phyloP scores from a whole-genome alignment of 2,113 vertebrate species.

The Scytalopus superciliaris region DNA sequence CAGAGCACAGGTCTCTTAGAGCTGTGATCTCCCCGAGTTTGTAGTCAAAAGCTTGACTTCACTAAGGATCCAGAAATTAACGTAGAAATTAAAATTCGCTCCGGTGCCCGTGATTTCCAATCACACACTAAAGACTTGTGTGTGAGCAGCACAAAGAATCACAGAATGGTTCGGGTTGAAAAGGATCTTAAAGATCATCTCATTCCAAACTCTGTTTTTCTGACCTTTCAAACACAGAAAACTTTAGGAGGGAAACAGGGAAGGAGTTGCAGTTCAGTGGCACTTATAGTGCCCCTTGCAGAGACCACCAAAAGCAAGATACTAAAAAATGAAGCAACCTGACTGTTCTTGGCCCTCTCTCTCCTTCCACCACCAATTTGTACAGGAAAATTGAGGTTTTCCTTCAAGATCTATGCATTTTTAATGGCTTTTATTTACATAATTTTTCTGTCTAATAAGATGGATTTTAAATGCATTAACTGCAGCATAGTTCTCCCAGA shows the following conservation, averaged over 20 bases:
- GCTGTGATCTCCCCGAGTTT: background rate
- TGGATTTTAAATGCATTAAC: conserved; percentile 53
- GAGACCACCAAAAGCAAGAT: background rate
- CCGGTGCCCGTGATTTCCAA: background rate
- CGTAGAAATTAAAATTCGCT: background rate
- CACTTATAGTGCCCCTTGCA: fast-evolving
- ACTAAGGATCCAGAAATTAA: background rate
- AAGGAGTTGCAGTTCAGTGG: background rate
- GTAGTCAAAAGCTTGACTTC: background rate
- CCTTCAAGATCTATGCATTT: conserved; percentile 27
- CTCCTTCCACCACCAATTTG: background rate
- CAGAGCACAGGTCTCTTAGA: fast-evolving
- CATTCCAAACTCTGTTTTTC: background rate
- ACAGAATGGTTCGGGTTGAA: background rate
- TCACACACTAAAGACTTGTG: fast-evolving
- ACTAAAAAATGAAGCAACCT: background rate
- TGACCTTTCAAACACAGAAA: background rate
- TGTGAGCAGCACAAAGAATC: background rate
- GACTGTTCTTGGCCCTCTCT: background rate
- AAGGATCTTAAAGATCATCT: background rate
- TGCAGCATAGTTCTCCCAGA: conserved; percentile 27
- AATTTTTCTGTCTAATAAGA: conserved; percentile 17
- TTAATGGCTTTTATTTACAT: conserved; percentile 57
- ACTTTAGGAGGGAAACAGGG: background rate
- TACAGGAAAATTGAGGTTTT: background rate